Evolutionary conservation across 1,140 invertebrate genomes (phyloP).

Genomic region (Chrysoperla carnea): DNA sequence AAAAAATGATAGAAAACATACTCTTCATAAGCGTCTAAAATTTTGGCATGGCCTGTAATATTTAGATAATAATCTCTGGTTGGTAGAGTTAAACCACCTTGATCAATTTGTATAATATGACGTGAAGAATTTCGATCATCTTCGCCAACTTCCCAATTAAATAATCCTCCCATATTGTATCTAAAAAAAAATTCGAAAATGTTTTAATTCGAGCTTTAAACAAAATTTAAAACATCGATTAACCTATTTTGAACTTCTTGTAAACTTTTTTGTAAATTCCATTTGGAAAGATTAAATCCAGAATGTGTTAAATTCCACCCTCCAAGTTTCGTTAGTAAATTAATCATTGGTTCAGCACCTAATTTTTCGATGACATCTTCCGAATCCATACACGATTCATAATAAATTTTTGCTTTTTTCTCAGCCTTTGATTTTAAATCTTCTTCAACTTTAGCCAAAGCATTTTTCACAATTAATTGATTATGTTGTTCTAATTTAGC

Average conservation of each 20-base stretch:
- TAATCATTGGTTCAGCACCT: slow-evolving; percentile 61
- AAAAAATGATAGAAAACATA: slow-evolving; percentile 18
- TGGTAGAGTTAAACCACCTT: slow-evolving; percentile 76
- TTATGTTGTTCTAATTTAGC: slow-evolving; percentile 84
- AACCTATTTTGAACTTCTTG: slow-evolving; percentile 63
- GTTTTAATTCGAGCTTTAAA: background rate
- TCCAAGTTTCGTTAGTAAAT: slow-evolving; percentile 50
- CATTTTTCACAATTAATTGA: slow-evolving; percentile 80
- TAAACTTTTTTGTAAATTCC: slow-evolving; percentile 58
- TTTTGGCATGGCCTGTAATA: slow-evolving; percentile 61
- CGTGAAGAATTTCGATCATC: slow-evolving; percentile 82
- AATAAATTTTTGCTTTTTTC: slow-evolving; percentile 78
- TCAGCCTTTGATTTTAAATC: slow-evolving; percentile 63
- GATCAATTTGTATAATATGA: slow-evolving; percentile 83
- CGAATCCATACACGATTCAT: slow-evolving; percentile 80
- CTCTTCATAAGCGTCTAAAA: slow-evolving; percentile 69
- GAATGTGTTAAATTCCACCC: slow-evolving; percentile 54
- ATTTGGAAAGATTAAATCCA: slow-evolving; percentile 40
- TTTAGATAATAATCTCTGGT: slow-evolving; percentile 87
- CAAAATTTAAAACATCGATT: background rate
- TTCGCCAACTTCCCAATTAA: slow-evolving; percentile 80
- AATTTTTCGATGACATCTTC: slow-evolving; percentile 79
- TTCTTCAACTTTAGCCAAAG: slow-evolving; percentile 38
- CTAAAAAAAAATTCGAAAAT: slow-evolving; percentile 12
- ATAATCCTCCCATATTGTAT: slow-evolving; percentile 76